Evolutionary conservation across 2,888 invertebrate species (phyloP), one percentile per base, ranked within the genome.

Genomic region (Yponomeuta malinellus): DNA sequence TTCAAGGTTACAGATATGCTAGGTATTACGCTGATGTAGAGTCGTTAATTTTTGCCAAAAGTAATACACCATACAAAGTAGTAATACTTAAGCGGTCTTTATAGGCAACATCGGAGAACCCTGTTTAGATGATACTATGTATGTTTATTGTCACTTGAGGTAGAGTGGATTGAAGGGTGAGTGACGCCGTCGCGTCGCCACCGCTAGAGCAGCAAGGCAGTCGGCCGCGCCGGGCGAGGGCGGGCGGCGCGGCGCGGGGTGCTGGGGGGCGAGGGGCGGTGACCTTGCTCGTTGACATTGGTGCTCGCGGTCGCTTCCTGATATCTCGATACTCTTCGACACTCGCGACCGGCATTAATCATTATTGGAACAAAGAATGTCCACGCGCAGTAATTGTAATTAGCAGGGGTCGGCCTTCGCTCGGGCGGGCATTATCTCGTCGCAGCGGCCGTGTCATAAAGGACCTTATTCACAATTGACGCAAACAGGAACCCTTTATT

Each of bases 361-460:
- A 89, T 85, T 90, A 90, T 87, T 89, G 88, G 86, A 92, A 91
- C 91, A 92, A 92, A 92, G 91, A 91, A 88, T 90, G 90, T 89
- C 90, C 91, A 91, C 90, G 90, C 89, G 86, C 88, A 87, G 89
- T 88, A 90, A 89, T 90, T 86, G 87, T 88, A 90, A 91, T 92
- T 90, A 91, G 86, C 89, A 88, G 90, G 88, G 86, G 84, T 80
- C 75, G 86, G 75, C 86, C 86, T 83, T 84, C 83, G 73, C 75
- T 84, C 83, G 73, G 74, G 77, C 76, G 78, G 78, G 81, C 81
- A 82, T 83, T 85, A 84, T 85, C 84, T 83, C 81, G 83, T 85
- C 83, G 86, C 82, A 79, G 66, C 9, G 78, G 74, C 76, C 73
- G 83, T 88, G 88, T 88, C 88, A 90, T 88, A 90, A 89, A 87